Evolutionary conservation across 2,888 invertebrate species (phyloP).

Genomic region (Argyresthia albistria): DNA sequence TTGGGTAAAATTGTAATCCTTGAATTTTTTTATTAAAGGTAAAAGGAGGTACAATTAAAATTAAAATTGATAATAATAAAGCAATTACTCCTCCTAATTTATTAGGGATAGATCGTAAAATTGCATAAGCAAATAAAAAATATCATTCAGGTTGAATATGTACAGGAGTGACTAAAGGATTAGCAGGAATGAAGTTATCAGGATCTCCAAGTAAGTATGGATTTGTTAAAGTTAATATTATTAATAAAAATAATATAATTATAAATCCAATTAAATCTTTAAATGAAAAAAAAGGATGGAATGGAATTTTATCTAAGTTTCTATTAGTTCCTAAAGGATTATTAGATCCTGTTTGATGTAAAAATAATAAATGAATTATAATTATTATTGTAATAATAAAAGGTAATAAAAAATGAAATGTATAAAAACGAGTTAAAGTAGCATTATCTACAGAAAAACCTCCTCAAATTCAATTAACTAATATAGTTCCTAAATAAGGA

Average conservation of each 20-base stretch:
- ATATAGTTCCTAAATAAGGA: slow-evolving; percentile 74
- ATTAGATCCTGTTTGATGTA: slow-evolving; percentile 79
- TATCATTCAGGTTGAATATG: slow-evolving; percentile 91
- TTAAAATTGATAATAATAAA: slow-evolving; percentile 76
- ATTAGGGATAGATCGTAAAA: slow-evolving; percentile 85
- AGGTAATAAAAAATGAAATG: slow-evolving; percentile 81
- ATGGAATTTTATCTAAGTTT: slow-evolving; percentile 78
- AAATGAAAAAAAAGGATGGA: slow-evolving; percentile 76
- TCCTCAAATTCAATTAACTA: slow-evolving; percentile 83
- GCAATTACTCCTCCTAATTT: slow-evolving; percentile 84
- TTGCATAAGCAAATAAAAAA: slow-evolving; percentile 86
- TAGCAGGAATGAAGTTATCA: slow-evolving; percentile 82
- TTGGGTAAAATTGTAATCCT: slow-evolving; percentile 73
- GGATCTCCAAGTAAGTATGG: slow-evolving; percentile 78
- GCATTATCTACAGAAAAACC: slow-evolving; percentile 82
- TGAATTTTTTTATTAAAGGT: slow-evolving; percentile 69
- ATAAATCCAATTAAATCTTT: slow-evolving; percentile 77
- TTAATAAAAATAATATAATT: slow-evolving; percentile 65
- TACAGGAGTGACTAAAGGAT: slow-evolving; percentile 77
- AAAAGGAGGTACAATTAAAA: slow-evolving; percentile 75
- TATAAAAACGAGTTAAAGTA: slow-evolving; percentile 83
- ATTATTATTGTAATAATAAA: slow-evolving; percentile 76
- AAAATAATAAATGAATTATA: slow-evolving; percentile 76
- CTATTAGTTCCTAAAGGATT: slow-evolving; percentile 77
- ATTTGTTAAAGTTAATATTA: slow-evolving; percentile 58